phyloP scores from a whole-genome alignment of 2,113 vertebrate species.

The Thymallus thymallus region DNA sequence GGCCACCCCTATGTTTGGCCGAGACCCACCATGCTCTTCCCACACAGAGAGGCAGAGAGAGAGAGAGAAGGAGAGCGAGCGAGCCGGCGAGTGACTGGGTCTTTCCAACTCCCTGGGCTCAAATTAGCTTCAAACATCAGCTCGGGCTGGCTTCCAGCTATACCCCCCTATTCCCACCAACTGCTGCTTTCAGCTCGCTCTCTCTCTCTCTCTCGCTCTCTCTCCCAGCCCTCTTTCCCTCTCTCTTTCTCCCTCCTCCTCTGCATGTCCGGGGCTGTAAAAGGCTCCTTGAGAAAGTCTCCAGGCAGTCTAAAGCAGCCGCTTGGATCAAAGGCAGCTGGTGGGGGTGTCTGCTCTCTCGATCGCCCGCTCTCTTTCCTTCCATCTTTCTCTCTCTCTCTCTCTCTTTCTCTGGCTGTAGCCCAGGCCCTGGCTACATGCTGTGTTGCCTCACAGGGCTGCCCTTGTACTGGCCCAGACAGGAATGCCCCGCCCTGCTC shows the following conservation, averaged over 20 bases:
- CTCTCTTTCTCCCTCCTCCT: neutral
- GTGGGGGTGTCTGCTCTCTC: constrained; percentile 7
- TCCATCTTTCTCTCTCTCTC: neutral
- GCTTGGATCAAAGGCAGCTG: constrained; percentile 17
- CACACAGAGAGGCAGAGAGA: neutral
- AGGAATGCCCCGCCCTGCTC: constrained; percentile 41
- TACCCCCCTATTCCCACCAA: neutral
- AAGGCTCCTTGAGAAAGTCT: constrained; percentile 8
- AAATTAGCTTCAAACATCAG: constrained; percentile 36
- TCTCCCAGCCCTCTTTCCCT: neutral
- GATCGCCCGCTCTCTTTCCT: neutral
- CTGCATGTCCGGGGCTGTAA: neutral
- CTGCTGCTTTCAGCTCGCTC: neutral
- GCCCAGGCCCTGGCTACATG: constrained; percentile 1
- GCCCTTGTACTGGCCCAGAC: constrained; percentile 41
- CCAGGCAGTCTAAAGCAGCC: constrained; percentile 12
- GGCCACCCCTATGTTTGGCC: neutral
- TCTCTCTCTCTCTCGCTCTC: neutral
- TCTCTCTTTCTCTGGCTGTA: constrained; percentile 6
- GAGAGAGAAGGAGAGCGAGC: neutral
- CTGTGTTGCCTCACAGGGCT: constrained; percentile 18
- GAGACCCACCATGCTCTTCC: neutral
- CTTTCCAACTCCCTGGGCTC: neutral
- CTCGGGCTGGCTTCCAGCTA: neutral
- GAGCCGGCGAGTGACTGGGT: neutral